Base-by-base conservation (phyloP, 1,140 invertebrate genomes). In the Aphidius gifuensis region DNA sequence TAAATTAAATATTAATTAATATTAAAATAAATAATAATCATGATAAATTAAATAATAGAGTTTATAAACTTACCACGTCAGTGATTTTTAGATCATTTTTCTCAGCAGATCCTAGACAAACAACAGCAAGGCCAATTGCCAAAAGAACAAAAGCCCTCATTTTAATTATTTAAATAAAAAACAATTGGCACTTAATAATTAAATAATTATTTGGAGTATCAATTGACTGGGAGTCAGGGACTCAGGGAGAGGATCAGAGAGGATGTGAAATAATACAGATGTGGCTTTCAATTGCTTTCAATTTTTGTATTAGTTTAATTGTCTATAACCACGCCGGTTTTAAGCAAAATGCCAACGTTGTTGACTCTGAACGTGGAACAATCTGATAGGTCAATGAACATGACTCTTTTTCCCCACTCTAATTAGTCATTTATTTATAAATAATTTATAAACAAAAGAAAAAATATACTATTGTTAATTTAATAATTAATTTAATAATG, bases 71-170 rank as follows among this genome's bases (percentile, higher is more conserved):
- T 82, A 89, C 89, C 76, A 86, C 88, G 68, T 90, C 85, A 3
- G 89, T 90, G 23, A 90, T 88, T 87, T 90, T 90, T 21, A 89
- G 89, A 49, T 89, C 88, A 74, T 87, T 88, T 71, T 74, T 74
- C 8, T 32, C 23, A 32, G 23, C 23, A 32, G 23, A 32, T 3
- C 23, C 23, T 32, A 32, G 23, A 32, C 23, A 32, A 32, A 32
- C 23, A 32, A 8, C 21, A 7, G 39, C 39, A 53, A 49, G 42
- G 39, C 16, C 47, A 51, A 38, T n/a, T 38, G 23, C 21, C 47
- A 59, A 9, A 40, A 6, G 39, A 21, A 60, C 8, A 42, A 60
- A 60, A 9, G 39, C 16, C 8, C 42, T 51, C 58, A 60, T 60
- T 44, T 47, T 60, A 48, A n/a, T 11, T 16, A 16, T 16, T 16